Base-by-base conservation (phyloP, 30 jellyfish, hydroid and myxozoan species). In the Chrysaora quinquecirrha region DNA sequence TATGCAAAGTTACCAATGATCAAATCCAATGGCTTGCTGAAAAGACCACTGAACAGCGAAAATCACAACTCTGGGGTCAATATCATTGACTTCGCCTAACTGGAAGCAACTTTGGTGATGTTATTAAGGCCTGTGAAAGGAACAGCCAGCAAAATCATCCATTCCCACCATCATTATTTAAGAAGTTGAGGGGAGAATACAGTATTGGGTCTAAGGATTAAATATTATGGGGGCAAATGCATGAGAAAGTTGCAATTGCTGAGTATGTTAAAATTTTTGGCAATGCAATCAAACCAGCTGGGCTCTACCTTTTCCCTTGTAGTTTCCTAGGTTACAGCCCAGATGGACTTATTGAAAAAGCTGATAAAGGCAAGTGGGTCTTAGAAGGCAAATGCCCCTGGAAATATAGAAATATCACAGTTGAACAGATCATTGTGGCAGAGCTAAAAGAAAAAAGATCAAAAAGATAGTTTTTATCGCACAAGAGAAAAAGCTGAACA, bases 361-460 rank as follows among this genome's bases (percentile, higher is more conserved):
- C n/a, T n/a, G n/a, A n/a, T n/a, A 78, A 78, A 19, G 2, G 21
- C 54, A 43, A 64, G 21, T 84, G 72, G 43, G 71, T 64, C 27
- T 64, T 78, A 34, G 82, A 56, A 54, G 32, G 49, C 1, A 72
- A 72, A 56, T 75, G 87, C 87, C 87, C 77, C 4, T 75, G 87
- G 87, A 48, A 27, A 50, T 54, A 19, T 48, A 75, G 77, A 56
- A 56, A 48, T 21, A 28, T 16, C 28, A 24, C 80, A 1, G 22
- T 75, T 27, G 80, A 50, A 19, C 9, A 50, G 16, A 48, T 50
- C 54, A 32, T 50, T 11, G 56, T 3, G 34, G 30, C 22, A 4
- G 77, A 75, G 52, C 28, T 75, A 31, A 32, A 50, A 6, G 52
- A n/a, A 33, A 4, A 75, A 56, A 54, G 60, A 14, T 20, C 12